Evolutionary conservation across 1,140 invertebrate genomes (phyloP).

Genomic region (Sinonovacula constricta): DNA sequence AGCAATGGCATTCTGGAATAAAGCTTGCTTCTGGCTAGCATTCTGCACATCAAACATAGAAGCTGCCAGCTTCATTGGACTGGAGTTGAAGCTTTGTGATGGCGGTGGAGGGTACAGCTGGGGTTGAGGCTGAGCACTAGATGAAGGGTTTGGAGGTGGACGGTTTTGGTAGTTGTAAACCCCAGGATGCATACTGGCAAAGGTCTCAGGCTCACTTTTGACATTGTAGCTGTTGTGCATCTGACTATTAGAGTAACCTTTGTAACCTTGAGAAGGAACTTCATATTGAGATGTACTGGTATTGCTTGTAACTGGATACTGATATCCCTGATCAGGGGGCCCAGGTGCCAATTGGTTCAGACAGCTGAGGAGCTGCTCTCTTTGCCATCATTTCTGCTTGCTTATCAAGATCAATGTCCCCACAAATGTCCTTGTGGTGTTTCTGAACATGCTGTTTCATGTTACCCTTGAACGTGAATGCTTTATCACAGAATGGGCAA

Average conservation of each 20-base stretch:
- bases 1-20: neutral
- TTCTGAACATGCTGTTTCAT: constrained; percentile 74
- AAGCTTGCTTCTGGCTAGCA: neutral
- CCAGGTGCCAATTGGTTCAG: too few species aligned
- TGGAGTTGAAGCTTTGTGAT: constrained; percentile 21
- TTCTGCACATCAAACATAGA: constrained; percentile 19
- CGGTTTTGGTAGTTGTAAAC: constrained; percentile 41
- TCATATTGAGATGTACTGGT: constrained; percentile 14
- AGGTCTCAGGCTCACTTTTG: constrained; percentile 19
- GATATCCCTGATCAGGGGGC: neutral
- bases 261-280: constrained; percentile 35
- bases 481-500: constrained; percentile 60
- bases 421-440: constrained; percentile 54
- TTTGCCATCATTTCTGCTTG: neutral
- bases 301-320: neutral
- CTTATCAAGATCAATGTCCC: neutral
- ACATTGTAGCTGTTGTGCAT: constrained; percentile 10
- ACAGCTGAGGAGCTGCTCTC: neutral
- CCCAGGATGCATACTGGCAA: constrained; percentile 43
- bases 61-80: constrained; percentile 22
- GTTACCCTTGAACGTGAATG: constrained; percentile 56
- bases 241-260: constrained; percentile 33
- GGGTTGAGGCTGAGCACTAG: constrained; percentile 6
- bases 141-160: constrained; percentile 5
- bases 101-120: constrained; percentile 40